These are phyloP conservation scores for Notiomystis cincta DNA, from an alignment of 2,113 vertebrate species.

Conservation along the genomic window DNA sequence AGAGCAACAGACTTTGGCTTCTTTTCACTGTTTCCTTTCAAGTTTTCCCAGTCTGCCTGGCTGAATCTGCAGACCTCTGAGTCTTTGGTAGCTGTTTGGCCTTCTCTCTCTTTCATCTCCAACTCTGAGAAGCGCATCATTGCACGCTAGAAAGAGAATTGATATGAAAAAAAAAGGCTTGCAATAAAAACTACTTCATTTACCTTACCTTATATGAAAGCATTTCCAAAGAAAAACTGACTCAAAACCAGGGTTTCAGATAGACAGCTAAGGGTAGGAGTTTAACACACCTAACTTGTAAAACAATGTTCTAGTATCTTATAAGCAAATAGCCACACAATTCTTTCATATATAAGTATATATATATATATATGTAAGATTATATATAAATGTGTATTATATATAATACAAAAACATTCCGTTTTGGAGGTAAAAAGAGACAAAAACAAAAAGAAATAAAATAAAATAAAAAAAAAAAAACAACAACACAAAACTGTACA, in stretches of 20 bases:
- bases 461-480: neutral
- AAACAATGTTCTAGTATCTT: slow-evolving; percentile 59
- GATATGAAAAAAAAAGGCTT: slow-evolving; percentile 77
- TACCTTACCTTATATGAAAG: slow-evolving; percentile 77
- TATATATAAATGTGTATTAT: slow-evolving; percentile 39
- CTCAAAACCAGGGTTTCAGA: slow-evolving; percentile 71
- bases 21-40: slow-evolving; percentile 81
- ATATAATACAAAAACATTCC: slow-evolving; percentile 68
- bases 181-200: slow-evolving; percentile 67
- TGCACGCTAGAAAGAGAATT: slow-evolving; percentile 86
- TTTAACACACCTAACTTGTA: slow-evolving; percentile 61
- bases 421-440: slow-evolving; percentile 66
- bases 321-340: slow-evolving; percentile 61
- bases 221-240: slow-evolving; percentile 68
- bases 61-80: slow-evolving; percentile 81
- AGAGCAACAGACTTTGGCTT: slow-evolving; percentile 78
- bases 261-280: slow-evolving; percentile 27
- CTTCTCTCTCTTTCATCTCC: slow-evolving; percentile 93
- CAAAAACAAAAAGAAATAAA: slow-evolving; percentile 56
- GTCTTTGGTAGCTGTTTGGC: slow-evolving; percentile 84
- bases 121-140: slow-evolving; percentile 97
- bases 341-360: slow-evolving; percentile 41
- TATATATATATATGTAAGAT: neutral
- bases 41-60: slow-evolving; percentile 81
- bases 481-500: slow-evolving; percentile 73